phyloP scores from a whole-genome alignment of 37 sponge, comb jelly and placozoan species.

The Hormiphora californensis region DNA sequence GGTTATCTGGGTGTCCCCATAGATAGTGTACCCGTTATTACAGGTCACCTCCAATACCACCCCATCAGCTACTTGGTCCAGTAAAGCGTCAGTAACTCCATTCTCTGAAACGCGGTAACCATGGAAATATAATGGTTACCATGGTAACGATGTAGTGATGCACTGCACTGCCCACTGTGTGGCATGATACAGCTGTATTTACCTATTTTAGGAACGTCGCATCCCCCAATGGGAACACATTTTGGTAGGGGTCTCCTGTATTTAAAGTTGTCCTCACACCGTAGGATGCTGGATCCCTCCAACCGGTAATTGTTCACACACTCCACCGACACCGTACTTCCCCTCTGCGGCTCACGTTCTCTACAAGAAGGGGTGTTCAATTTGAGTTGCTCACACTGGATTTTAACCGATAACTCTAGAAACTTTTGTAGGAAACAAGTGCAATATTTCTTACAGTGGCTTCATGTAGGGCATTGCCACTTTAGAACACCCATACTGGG shows the following conservation, averaged over 20 bases:
- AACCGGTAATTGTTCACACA: background rate
- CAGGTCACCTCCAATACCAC: background rate
- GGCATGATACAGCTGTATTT: no score
- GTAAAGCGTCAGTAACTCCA: background rate
- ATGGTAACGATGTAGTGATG: background rate
- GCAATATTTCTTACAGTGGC: background rate
- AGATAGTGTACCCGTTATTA: background rate
- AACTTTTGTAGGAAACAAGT: no score
- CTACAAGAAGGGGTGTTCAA: background rate
- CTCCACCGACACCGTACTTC: background rate
- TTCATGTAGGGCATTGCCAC: slow-evolving; percentile 7
- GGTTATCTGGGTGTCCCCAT: background rate
- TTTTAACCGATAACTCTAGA: no score
- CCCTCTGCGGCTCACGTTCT: background rate
- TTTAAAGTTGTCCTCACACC: background rate
- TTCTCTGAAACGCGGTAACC: background rate
- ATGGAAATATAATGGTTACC: background rate
- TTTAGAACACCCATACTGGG: background rate
- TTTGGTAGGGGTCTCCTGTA: background rate
- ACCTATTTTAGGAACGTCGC: background rate
- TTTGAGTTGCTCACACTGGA: background rate
- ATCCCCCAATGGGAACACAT: background rate
- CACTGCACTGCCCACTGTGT: no score
- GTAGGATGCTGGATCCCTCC: background rate
- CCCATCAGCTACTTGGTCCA: background rate